Conservation (phyloP, 1,140 invertebrate species). For the Nixonia krombeini region DNA sequence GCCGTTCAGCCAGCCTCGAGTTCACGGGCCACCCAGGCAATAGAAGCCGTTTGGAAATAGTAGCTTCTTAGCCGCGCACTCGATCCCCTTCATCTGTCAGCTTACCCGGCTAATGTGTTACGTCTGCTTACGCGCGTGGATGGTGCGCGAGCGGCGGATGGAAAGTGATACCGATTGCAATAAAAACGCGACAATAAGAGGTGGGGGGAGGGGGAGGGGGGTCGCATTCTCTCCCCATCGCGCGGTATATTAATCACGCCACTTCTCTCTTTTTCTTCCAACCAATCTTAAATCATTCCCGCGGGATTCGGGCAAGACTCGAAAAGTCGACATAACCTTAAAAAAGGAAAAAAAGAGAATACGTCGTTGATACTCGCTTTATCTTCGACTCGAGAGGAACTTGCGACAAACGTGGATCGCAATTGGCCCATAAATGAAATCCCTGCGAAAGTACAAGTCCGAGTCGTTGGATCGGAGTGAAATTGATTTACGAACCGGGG, state of each 20-base stretch:
- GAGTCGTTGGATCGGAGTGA: slow-evolving; percentile 1
- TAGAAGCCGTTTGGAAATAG: slow-evolving; percentile 57
- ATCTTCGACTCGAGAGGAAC: too few species aligned
- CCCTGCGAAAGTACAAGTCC: neutral
- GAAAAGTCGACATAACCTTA: too few species aligned
- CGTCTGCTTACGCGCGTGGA: slow-evolving; percentile 51
- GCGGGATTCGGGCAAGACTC: too few species aligned
- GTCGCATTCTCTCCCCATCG: too few species aligned
- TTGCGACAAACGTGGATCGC: too few species aligned
- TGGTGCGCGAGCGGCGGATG: slow-evolving; percentile 15
- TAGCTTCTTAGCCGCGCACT: slow-evolving; percentile 52
- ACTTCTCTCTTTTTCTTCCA: too few species aligned
- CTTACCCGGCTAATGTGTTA: slow-evolving; percentile 61
- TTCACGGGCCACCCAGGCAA: slow-evolving; percentile 56
- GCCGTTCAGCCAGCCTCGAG: slow-evolving; percentile 8
- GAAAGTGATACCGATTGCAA: slow-evolving; percentile 19
- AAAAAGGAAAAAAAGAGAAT: too few species aligned
- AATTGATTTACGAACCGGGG: slow-evolving; percentile 25
- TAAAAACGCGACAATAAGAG: slow-evolving; percentile 5
- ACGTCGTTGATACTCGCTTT: too few species aligned
- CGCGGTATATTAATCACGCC: too few species aligned
- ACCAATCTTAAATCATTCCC: too few species aligned
- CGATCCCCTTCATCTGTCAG: slow-evolving; percentile 64
- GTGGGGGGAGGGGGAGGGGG: too few species aligned
- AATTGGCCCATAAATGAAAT: too few species aligned